Evolutionary conservation across 2,888 invertebrate genomes (phyloP).

Genomic region (Bugula neritina): DNA sequence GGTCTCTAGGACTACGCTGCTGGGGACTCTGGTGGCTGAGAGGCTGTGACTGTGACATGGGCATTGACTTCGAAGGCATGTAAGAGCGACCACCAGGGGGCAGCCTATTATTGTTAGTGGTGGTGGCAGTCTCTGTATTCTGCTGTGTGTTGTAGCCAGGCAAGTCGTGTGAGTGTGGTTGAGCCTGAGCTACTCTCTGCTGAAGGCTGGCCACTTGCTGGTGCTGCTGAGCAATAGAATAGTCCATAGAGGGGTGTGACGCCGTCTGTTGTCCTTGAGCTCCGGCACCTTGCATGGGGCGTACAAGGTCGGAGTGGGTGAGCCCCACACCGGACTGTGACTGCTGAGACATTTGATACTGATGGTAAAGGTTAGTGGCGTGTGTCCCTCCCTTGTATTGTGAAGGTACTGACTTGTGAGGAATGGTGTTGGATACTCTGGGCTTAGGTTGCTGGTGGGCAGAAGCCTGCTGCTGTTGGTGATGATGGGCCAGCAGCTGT

Average conservation of each 20-base stretch:
- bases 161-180: not conserved
- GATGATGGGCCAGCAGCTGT: not conserved
- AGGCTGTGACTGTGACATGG: not conserved
- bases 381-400: constrained; percentile 7
- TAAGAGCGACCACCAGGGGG: not conserved
- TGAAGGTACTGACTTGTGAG: constrained; percentile 2
- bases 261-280: not conserved
- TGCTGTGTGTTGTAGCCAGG: not conserved
- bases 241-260: constrained; percentile 13
- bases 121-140: not conserved
- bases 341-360: not conserved
- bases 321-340: not conserved
- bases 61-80: constrained; percentile 3
- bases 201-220: not conserved
- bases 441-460: constrained; percentile 8
- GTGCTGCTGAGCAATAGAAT: not conserved
- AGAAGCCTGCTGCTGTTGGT: not conserved
- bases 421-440: not conserved
- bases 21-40: not conserved
- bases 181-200: not conserved
- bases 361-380: not conserved
- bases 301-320: not conserved
- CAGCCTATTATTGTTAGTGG: not conserved
- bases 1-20: not conserved
- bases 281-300: not conserved